Conservation (phyloP, 2,797 vertebrate genomes). For the Masticophis lateralis region DNA sequence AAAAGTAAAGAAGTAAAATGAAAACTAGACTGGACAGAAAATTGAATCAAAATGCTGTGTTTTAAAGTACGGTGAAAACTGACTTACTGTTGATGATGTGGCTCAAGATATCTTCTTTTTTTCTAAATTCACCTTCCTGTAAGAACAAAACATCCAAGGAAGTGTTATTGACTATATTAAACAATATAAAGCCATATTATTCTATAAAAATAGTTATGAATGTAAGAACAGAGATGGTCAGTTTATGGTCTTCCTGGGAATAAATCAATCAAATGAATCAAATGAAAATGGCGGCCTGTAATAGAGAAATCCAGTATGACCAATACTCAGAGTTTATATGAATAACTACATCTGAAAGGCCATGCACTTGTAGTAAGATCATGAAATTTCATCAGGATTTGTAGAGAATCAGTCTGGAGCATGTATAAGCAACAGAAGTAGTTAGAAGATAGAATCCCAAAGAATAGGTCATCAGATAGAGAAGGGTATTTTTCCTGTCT, state of each 20-base stretch:
- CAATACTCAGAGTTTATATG: neutral
- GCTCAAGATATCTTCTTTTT: constrained; percentile 49
- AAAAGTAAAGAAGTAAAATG: constrained; percentile 22
- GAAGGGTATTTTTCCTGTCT: neutral
- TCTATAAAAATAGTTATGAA: neutral
- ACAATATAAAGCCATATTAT: neutral
- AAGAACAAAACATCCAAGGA: constrained; percentile 52
- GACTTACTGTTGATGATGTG: constrained; percentile 68
- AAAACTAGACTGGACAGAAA: constrained; percentile 9
- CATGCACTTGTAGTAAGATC: neutral
- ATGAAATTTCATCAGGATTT: neutral
- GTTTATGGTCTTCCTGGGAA: neutral
- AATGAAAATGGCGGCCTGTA: neutral
- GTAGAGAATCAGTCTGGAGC: neutral
- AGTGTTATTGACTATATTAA: constrained; percentile 7
- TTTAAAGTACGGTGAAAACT: constrained; percentile 23
- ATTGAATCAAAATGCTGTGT: neutral
- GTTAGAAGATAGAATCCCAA: neutral
- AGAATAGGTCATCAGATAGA: neutral
- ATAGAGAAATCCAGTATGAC: neutral
- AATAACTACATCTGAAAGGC: neutral
- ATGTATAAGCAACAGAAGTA: neutral
- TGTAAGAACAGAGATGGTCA: neutral
- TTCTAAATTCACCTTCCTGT: constrained; percentile 57
- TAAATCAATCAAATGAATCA: neutral